Evolutionary conservation across 2,797 vertebrate species (phyloP).

Genomic region (Protonibea diacanthus): DNA sequence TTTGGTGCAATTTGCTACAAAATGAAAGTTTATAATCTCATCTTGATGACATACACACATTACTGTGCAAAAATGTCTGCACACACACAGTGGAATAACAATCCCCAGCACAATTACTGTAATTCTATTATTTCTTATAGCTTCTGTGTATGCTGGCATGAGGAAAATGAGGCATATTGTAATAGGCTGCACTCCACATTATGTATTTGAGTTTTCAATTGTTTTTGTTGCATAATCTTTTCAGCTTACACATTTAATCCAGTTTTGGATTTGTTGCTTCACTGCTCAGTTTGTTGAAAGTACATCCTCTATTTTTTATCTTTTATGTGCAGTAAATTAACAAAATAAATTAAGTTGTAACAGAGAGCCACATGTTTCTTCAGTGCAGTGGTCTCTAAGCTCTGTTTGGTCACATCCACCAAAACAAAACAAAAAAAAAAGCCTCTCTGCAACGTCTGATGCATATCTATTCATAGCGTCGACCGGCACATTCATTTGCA

Average conservation of each 20-base stretch:
- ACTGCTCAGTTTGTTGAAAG: conserved; percentile 5
- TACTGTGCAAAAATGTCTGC: background rate
- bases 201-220: conserved; percentile 12
- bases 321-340: conserved; percentile 39
- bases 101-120: conserved; percentile 5
- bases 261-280: conserved; percentile 46
- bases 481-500: conserved; percentile 46
- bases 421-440: conserved; percentile 25
- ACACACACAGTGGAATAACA: background rate
- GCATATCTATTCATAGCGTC: conserved; percentile 29
- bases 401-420: conserved; percentile 23
- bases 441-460: conserved; percentile 22
- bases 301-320: conserved; percentile 16
- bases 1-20: background rate
- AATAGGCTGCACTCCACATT: background rate
- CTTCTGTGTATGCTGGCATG: background rate
- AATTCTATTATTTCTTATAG: background rate
- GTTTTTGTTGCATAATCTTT: conserved; percentile 8
- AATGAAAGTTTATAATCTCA: background rate
- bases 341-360: conserved; percentile 32
- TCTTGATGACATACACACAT: background rate
- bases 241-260: conserved; percentile 29
- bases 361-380: background rate
- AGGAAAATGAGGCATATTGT: background rate
- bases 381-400: conserved; percentile 7